A percentile compares a stretch with the other conserved stretches of the same genome.
These are phyloP conservation scores for Teinopalpus imperialis DNA, from an alignment of 2,888 invertebrate genomes.

Conservation along the genomic window DNA sequence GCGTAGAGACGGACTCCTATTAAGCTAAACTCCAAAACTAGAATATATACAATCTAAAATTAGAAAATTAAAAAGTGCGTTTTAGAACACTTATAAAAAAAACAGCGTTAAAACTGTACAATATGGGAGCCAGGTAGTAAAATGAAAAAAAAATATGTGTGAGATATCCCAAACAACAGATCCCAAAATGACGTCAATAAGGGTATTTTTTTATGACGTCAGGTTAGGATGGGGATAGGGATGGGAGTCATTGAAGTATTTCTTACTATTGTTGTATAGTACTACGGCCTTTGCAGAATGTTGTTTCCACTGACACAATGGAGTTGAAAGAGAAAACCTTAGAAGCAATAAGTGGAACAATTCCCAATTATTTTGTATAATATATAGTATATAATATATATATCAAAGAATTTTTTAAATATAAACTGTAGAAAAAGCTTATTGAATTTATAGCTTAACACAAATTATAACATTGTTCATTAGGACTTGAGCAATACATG, in stretches of 20 bases:
- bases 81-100: slow-evolving; percentile 59
- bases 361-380: too few species aligned
- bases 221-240: too few species aligned
- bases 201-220: too few species aligned
- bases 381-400: too few species aligned
- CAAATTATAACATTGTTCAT: too few species aligned
- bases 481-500: too few species aligned
- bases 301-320: neutral
- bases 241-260: too few species aligned
- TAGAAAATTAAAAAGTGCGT: slow-evolving; percentile 53
- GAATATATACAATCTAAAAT: slow-evolving; percentile 35
- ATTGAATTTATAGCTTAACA: too few species aligned
- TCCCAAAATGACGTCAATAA: slow-evolving; percentile 15
- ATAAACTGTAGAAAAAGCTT: too few species aligned
- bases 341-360: too few species aligned
- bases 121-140: slow-evolving; percentile 38
- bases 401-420: too few species aligned
- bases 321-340: too few species aligned
- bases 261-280: slow-evolving; percentile 7
- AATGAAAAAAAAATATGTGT: slow-evolving; percentile 25
- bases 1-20: slow-evolving; percentile 73
- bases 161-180: slow-evolving; percentile 25
- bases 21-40: slow-evolving; percentile 14
- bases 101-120: slow-evolving; percentile 31
- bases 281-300: neutral